Conservation (phyloP, 2,888 invertebrate genomes). For the Diplolepis rosae region DNA sequence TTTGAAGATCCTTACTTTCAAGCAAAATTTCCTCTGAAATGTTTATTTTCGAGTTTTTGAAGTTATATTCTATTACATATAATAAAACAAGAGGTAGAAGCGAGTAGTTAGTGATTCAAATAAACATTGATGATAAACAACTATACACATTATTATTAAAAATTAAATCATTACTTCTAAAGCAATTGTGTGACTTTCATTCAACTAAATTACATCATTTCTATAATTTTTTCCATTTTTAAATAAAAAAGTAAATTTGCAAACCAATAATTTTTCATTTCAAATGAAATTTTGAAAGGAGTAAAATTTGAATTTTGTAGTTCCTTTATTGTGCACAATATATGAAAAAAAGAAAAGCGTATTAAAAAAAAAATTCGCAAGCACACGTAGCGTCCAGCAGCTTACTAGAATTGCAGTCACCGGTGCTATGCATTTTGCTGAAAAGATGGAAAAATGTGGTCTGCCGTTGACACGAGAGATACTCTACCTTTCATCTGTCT, state of each 20-base stretch:
- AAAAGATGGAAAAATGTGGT: slow-evolving; percentile 1
- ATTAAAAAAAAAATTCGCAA: neutral
- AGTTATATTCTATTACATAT: too few relatives aligned
- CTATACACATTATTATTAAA: too few relatives aligned
- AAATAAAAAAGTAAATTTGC: too few relatives aligned
- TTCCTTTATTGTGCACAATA: neutral
- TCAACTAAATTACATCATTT: too few relatives aligned
- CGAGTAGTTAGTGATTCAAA: too few relatives aligned
- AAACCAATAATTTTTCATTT: neutral
- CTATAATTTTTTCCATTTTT: too few relatives aligned
- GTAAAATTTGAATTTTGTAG: neutral
- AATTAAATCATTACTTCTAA: too few relatives aligned
- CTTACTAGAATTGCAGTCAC: neutral
- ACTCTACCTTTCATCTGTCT: slow-evolving; percentile 1
- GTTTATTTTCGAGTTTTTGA: neutral
- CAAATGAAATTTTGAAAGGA: neutral
- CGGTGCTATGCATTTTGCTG: neutral
- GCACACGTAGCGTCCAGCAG: slow-evolving; percentile 4
- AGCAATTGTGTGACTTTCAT: too few relatives aligned
- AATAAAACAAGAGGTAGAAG: too few relatives aligned
- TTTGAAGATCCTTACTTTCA: neutral
- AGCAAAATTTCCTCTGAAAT: neutral
- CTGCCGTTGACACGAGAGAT: neutral
- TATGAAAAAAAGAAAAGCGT: neutral
- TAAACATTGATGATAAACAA: too few relatives aligned